These are phyloP conservation scores for Hemicrepidius hirtus DNA, from an alignment of 2,888 invertebrate species.

Conservation along the genomic window DNA sequence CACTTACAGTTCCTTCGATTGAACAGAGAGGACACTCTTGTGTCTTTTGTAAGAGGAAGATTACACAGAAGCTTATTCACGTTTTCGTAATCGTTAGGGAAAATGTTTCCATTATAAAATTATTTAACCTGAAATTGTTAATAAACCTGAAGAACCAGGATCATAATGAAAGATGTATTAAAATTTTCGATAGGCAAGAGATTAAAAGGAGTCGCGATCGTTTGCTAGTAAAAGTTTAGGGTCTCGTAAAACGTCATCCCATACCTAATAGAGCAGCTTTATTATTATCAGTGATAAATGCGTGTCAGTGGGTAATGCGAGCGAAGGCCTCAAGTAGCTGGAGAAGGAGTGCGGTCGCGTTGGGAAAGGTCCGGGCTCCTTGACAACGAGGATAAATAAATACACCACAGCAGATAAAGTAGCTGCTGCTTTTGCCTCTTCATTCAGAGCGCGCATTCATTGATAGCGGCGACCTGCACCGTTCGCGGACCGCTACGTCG, in stretches of 20 bases:
- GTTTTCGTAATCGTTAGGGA: no score
- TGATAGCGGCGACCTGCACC: conserved; percentile 51
- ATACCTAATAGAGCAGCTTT: conserved; percentile 49
- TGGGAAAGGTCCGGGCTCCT: conserved; percentile 61
- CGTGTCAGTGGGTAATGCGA: conserved; percentile 55
- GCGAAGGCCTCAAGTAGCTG: conserved; percentile 56
- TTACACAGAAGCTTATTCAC: no score
- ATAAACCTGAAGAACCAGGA: no score
- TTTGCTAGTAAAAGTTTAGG: conserved; percentile 27
- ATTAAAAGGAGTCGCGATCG: conserved; percentile 18
- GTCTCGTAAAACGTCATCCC: conserved; percentile 39
- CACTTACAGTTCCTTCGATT: no score
- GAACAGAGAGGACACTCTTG: no score
- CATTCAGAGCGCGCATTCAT: conserved; percentile 56
- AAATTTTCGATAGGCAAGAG: neutral
- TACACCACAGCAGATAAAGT: conserved; percentile 61
- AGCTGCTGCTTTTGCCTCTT: conserved; percentile 57
- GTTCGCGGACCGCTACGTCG: conserved; percentile 47
- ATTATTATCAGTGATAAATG: conserved; percentile 56
- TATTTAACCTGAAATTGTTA: no score
- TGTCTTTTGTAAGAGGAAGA: no score
- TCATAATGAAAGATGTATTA: no score
- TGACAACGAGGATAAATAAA: conserved; percentile 62
- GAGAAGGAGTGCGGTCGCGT: conserved; percentile 56
- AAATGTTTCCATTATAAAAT: no score